Evolutionary conservation across 2,113 vertebrate genomes (phyloP).

Genomic region (Calonectris borealis): DNA sequence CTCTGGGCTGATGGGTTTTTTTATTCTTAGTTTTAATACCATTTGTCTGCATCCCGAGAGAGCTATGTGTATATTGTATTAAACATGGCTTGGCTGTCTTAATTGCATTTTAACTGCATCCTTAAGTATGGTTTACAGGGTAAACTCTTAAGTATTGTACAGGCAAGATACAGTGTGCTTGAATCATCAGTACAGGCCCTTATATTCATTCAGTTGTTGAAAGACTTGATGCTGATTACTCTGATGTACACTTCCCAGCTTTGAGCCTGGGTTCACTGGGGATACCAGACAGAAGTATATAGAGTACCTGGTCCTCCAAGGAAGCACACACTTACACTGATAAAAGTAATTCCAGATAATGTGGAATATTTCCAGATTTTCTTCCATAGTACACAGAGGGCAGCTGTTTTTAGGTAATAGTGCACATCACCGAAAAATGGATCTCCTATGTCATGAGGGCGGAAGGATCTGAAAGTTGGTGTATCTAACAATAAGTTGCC

Average conservation of each 20-base stretch:
- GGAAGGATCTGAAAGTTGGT: neutral
- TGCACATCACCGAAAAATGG: neutral
- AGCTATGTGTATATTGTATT: neutral
- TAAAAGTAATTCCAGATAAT: neutral
- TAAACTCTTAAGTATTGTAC: neutral
- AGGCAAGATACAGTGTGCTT: neutral
- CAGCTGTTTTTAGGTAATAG: neutral
- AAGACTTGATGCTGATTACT: neutral
- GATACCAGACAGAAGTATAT: neutral
- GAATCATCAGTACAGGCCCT: neutral
- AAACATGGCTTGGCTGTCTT: neutral
- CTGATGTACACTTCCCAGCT: neutral
- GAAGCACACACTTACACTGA: neutral
- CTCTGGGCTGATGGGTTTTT: neutral
- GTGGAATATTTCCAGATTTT: neutral
- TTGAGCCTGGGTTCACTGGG: neutral
- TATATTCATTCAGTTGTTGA: neutral
- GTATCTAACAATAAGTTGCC: neutral
- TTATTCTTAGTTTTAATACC: neutral
- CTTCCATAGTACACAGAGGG: neutral
- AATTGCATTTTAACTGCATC: neutral
- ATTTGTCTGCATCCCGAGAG: neutral
- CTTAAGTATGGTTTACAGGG: neutral
- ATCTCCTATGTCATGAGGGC: neutral
- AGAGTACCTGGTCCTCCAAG: neutral